Evolutionary conservation across 2,113 vertebrate species (phyloP).

Genomic region (Neopipo cinnamomea): DNA sequence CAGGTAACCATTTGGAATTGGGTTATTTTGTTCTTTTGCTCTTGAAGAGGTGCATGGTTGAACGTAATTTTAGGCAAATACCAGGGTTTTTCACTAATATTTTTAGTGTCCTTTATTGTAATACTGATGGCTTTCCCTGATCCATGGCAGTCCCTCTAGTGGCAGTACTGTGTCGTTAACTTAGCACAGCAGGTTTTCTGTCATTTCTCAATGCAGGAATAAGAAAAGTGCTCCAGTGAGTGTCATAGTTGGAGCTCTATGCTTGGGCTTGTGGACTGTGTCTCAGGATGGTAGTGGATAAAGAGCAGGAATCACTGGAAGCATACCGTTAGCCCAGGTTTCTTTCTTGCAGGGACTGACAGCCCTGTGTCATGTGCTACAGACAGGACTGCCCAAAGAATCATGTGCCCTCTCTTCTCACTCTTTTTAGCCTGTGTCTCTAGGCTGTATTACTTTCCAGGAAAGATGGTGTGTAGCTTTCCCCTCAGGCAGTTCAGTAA

Average conservation of each 20-base stretch:
- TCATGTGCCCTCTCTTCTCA: fast-evolving
- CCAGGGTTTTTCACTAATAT: neutral
- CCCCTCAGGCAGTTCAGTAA: neutral
- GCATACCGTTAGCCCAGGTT: neutral
- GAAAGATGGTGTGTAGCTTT: neutral
- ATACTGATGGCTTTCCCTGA: neutral
- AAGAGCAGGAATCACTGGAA: neutral
- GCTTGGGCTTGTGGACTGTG: fast-evolving
- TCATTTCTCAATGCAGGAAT: neutral
- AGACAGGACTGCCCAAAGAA: neutral
- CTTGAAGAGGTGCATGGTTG: neutral
- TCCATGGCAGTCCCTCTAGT: neutral
- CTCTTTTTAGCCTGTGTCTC: neutral
- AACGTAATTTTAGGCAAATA: neutral
- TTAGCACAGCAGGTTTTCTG: neutral
- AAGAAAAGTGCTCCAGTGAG: neutral
- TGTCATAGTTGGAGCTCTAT: neutral
- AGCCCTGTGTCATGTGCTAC: neutral
- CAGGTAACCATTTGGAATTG: slow-evolving; percentile 61
- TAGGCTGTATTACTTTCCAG: neutral
- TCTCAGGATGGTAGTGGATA: neutral
- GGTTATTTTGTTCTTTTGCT: neutral
- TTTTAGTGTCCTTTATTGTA: neutral
- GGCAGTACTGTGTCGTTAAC: neutral
- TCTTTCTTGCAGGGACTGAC: neutral